phyloP scores from a whole-genome alignment of 2,113 vertebrate species.

The Salvelinus fontinalis region DNA sequence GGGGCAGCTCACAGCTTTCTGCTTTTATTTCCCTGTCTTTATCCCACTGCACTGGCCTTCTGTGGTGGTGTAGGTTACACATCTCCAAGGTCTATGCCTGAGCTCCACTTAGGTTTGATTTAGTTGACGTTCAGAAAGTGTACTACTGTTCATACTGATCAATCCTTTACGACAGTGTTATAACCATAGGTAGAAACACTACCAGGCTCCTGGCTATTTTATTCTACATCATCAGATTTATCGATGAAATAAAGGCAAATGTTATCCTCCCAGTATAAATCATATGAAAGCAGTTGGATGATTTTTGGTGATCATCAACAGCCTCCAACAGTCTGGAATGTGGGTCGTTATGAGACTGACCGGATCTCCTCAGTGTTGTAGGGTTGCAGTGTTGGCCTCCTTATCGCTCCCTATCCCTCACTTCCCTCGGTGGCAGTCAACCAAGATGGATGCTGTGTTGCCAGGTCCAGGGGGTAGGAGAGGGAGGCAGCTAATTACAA shows the following conservation, averaged over 20 bases:
- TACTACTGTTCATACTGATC: not conserved
- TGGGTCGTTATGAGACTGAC: constrained; percentile 21
- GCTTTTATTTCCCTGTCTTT: constrained; percentile 7
- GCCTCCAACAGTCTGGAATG: constrained; percentile 13
- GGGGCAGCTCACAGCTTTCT: constrained; percentile 10
- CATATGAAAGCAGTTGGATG: too few relatives aligned
- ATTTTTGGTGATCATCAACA: not conserved
- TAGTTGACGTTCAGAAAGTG: too few relatives aligned
- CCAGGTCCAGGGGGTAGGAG: constrained; percentile 11
- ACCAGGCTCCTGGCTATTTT: not conserved
- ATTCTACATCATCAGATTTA: too few relatives aligned
- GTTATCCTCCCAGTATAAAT: too few relatives aligned
- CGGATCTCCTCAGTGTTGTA: not conserved
- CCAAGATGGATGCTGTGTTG: constrained; percentile 6
- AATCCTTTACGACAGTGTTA: not conserved
- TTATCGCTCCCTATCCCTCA: not conserved
- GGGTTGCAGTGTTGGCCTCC: not conserved
- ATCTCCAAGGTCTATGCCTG: too few relatives aligned
- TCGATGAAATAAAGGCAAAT: too few relatives aligned
- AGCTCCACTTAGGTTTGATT: too few relatives aligned
- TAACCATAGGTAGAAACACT: not conserved
- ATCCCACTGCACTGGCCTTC: not conserved
- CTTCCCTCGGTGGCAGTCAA: constrained; percentile 8
- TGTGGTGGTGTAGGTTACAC: not conserved
- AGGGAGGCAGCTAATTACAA: constrained; percentile 53